Evolutionary conservation across 2,113 vertebrate species (phyloP).

Genomic region (Melozone crissalis): DNA sequence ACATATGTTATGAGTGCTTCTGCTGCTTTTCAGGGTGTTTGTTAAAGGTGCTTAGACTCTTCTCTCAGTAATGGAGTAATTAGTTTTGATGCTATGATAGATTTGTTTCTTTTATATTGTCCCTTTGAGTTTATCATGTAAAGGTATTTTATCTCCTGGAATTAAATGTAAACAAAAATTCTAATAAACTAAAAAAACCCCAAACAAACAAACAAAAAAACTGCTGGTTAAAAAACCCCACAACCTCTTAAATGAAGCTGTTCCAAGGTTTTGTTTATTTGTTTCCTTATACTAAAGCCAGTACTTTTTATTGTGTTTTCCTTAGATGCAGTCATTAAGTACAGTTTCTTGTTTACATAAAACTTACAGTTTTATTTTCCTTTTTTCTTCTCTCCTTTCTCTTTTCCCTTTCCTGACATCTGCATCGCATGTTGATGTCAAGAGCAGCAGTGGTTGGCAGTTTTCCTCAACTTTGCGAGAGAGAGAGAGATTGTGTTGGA

Average conservation of each 20-base stretch:
- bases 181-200: not conserved
- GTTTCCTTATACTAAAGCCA: slow-evolving; percentile 2
- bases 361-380: slow-evolving; percentile 52
- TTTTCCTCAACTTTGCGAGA: slow-evolving; percentile 62
- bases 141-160: slow-evolving; percentile 19
- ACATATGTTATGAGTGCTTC: slow-evolving; percentile 1
- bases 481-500: slow-evolving; percentile 65
- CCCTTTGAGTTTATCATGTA: not conserved
- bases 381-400: slow-evolving; percentile 57
- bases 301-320: slow-evolving; percentile 35
- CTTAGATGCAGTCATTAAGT: slow-evolving; percentile 40
- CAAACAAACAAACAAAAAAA: not conserved
- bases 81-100: not conserved
- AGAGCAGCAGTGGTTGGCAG: slow-evolving; percentile 68
- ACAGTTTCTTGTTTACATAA: slow-evolving; percentile 56
- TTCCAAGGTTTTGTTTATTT: slow-evolving; percentile 44
- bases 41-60: not conserved
- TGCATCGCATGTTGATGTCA: slow-evolving; percentile 5
- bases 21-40: not conserved
- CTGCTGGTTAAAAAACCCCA: no score
- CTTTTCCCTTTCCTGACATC: slow-evolving; percentile 59
- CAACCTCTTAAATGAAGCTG: not conserved
- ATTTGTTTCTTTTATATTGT: slow-evolving; percentile 26
- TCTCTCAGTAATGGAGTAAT: not conserved
- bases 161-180: not conserved